Evolutionary conservation across 2,113 vertebrate genomes (phyloP).

Genomic region (Astatotilapia flaviijosephi): DNA sequence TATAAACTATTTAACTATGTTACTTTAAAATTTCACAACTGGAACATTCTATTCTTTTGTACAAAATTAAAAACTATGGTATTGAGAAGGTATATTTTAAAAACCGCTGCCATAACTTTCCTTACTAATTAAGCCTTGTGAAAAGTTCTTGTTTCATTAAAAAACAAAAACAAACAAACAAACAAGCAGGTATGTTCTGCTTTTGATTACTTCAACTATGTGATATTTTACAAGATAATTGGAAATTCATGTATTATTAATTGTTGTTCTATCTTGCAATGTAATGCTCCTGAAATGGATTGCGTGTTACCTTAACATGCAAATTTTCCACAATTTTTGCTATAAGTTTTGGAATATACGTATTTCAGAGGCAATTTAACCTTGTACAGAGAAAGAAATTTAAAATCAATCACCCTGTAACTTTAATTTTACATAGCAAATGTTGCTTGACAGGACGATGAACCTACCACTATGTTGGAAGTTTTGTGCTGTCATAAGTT

Average conservation of each 20-base stretch:
- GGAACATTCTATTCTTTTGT: background rate
- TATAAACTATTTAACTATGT: background rate
- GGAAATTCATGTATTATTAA: background rate
- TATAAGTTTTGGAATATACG: accelerated
- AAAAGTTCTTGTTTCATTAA: background rate
- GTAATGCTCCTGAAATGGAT: background rate
- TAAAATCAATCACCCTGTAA: background rate
- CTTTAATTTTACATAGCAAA: background rate
- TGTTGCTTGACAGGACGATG: background rate
- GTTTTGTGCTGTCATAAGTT: background rate
- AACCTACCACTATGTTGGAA: background rate
- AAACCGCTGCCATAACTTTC: background rate
- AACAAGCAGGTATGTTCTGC: background rate
- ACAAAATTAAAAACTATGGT: background rate
- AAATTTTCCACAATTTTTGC: background rate
- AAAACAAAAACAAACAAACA: background rate
- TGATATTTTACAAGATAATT: background rate
- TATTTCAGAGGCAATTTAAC: background rate
- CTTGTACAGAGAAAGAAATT: background rate
- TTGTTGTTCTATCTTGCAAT: background rate
- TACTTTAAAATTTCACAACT: background rate
- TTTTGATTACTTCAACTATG: background rate
- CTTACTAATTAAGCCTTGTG: background rate
- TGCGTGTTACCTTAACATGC: background rate
- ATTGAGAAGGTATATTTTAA: background rate